A percentile compares a stretch with the other conserved stretches of the same genome.
phyloP scores from a whole-genome alignment of 2,888 invertebrate genomes.

The Podotricha telesiphe region DNA sequence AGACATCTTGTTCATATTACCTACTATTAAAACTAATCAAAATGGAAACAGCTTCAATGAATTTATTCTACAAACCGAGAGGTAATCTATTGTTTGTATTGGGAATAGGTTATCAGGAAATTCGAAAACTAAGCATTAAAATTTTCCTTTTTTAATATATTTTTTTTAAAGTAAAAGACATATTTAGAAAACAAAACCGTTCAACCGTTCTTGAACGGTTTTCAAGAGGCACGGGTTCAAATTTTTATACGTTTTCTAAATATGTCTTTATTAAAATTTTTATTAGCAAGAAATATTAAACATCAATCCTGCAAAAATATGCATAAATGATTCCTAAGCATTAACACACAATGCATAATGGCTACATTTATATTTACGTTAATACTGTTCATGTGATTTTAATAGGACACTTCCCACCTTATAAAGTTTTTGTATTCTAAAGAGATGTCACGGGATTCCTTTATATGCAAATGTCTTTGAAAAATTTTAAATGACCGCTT shows the following conservation, averaged over 20 bases:
- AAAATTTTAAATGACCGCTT: conserved; percentile 25
- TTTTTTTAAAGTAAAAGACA: too few species aligned
- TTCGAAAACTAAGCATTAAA: neutral
- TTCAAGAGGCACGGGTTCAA: too few species aligned
- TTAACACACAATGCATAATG: conserved; percentile 42
- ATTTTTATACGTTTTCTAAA: too few species aligned
- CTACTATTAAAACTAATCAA: too few species aligned
- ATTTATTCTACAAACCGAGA: neutral
- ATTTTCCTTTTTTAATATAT: too few species aligned
- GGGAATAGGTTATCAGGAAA: neutral
- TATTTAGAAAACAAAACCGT: too few species aligned
- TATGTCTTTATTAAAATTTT: too few species aligned
- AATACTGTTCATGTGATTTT: conserved; percentile 34
- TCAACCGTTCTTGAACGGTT: too few species aligned
- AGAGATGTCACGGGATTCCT: conserved; percentile 30
- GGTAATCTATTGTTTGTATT: neutral
- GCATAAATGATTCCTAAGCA: conserved; percentile 25
- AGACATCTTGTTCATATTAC: too few species aligned
- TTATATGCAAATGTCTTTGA: conserved; percentile 37
- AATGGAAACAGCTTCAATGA: neutral
- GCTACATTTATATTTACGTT: conserved; percentile 31
- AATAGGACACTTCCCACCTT: conserved; percentile 37
- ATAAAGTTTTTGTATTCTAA: conserved; percentile 34
- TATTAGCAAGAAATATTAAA: too few species aligned
- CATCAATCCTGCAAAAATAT: conserved; percentile 29